A percentile compares a stretch with the other conserved stretches of the same genome.
phyloP scores from a whole-genome alignment of 2,888 invertebrate species.

The Aplocera efformata region DNA sequence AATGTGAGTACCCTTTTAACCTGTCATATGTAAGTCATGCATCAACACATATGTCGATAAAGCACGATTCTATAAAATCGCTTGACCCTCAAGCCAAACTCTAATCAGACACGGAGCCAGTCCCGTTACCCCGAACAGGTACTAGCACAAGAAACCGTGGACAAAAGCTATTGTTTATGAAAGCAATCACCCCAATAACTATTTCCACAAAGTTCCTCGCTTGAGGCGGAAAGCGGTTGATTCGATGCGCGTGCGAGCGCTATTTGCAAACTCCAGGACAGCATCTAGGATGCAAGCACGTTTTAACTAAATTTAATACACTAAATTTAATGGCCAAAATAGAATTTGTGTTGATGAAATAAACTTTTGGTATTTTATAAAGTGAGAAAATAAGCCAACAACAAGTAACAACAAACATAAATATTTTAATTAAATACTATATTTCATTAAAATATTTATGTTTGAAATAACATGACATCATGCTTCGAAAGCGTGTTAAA shows the following conservation, averaged over 20 bases:
- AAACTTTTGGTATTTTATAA: too few relatives aligned
- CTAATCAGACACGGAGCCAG: constrained; percentile 52
- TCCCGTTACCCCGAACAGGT: constrained; percentile 64
- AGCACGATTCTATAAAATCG: constrained; percentile 28
- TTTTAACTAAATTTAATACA: too few relatives aligned
- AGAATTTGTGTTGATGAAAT: too few relatives aligned
- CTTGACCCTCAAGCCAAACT: constrained; percentile 38
- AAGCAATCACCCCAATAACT: constrained; percentile 79
- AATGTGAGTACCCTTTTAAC: too few relatives aligned
- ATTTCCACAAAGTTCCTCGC: constrained; percentile 72
- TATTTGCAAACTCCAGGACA: constrained; percentile 57
- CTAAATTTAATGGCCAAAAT: too few relatives aligned
- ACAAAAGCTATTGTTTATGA: constrained; percentile 79
- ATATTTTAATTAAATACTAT: too few relatives aligned
- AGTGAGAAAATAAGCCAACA: too few relatives aligned
- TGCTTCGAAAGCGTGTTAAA: too few relatives aligned
- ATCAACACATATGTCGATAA: constrained; percentile 4
- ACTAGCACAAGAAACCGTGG: constrained; percentile 53
- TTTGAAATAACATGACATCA: too few relatives aligned
- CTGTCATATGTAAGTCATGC: too few relatives aligned
- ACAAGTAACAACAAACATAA: too few relatives aligned
- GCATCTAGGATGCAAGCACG: background rate
- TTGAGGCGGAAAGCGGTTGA: constrained; percentile 72
- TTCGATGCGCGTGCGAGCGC: constrained; percentile 75
- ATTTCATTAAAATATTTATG: too few relatives aligned